phyloP scores from a whole-genome alignment of 1,140 invertebrate species.

The Drosophila setifemur region DNA sequence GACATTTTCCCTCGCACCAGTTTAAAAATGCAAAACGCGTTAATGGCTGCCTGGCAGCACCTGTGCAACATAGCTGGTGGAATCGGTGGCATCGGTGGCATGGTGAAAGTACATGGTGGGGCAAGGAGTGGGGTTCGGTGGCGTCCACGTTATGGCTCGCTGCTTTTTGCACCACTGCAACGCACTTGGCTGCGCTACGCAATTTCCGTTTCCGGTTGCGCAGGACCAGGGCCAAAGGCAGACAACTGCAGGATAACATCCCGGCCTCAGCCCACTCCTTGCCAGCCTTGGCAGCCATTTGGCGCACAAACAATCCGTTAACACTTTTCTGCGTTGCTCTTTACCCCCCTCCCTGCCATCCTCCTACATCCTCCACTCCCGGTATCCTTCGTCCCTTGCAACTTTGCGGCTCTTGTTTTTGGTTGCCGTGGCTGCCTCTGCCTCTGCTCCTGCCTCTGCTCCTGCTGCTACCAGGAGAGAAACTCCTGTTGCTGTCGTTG shows the following conservation, averaged over 20 bases:
- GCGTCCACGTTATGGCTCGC: constrained; percentile 36
- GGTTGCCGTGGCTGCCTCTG: constrained; percentile 40
- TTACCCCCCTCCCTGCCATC: not conserved
- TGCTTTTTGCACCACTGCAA: constrained; percentile 58
- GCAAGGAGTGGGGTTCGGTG: not conserved
- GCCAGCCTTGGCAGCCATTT: constrained; percentile 42
- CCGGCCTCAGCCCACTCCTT: not conserved
- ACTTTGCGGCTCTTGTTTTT: constrained; percentile 72
- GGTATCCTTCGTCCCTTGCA: constrained; percentile 31
- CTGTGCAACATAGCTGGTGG: constrained; percentile 14
- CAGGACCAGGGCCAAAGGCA: constrained; percentile 42
- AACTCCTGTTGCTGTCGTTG: constrained; percentile 59
- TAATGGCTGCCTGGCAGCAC: constrained; percentile 54
- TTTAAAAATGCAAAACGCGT: constrained; percentile 46
- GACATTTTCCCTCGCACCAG: constrained; percentile 27
- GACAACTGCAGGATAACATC: constrained; percentile 57
- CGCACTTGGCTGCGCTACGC: constrained; percentile 63
- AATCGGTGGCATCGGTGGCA: not conserved
- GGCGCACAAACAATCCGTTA: constrained; percentile 75
- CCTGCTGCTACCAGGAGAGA: constrained; percentile 28
- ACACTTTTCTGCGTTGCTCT: constrained; percentile 60
- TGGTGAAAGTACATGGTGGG: not conserved
- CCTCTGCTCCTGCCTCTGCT: constrained; percentile 8
- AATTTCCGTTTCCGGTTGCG: constrained; percentile 77
- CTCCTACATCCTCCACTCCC: not conserved